A percentile compares a stretch with the other conserved stretches of the same genome.
These are phyloP conservation scores for Mesorhabditis belari DNA, from an alignment of 2,888 invertebrate genomes.

Conservation along the genomic window DNA sequence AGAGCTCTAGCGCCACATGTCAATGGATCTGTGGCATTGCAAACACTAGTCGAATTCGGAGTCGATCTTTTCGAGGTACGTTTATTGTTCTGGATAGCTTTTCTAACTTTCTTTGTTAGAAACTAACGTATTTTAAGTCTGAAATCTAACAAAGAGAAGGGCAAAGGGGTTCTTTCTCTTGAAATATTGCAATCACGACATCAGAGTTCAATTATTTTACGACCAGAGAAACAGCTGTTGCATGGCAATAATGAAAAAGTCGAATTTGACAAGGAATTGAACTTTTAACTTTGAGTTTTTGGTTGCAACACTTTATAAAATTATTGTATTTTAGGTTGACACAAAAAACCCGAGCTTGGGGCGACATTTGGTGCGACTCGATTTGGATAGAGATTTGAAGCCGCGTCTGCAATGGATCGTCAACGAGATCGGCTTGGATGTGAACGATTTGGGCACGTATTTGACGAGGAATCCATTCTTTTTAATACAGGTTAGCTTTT, in stretches of 20 bases:
- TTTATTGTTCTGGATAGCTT: not conserved
- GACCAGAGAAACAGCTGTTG: too few relatives aligned
- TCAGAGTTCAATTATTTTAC: too few relatives aligned
- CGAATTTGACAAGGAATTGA: too few relatives aligned
- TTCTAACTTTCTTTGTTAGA: too few relatives aligned
- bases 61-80: slow-evolving; percentile 44
- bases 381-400: slow-evolving; percentile 35
- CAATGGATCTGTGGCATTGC: slow-evolving; percentile 38
- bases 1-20: slow-evolving; percentile 41
- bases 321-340: slow-evolving; percentile 16
- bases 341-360: slow-evolving; percentile 23
- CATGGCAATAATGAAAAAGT: too few relatives aligned
- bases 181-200: too few relatives aligned
- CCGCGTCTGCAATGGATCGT: slow-evolving; percentile 31
- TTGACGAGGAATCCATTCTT: slow-evolving; percentile 48
- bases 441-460: slow-evolving; percentile 37
- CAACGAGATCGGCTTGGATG: slow-evolving; percentile 32
- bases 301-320: not conserved
- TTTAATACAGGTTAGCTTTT: slow-evolving; percentile 29
- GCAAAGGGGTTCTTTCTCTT: too few relatives aligned
- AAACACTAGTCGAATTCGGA: slow-evolving; percentile 43
- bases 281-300: too few relatives aligned
- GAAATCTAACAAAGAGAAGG: too few relatives aligned
- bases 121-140: too few relatives aligned
- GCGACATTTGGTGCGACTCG: slow-evolving; percentile 28